Evolutionary conservation across 2,888 invertebrate genomes (phyloP).

Genomic region (Mycogona germanica): DNA sequence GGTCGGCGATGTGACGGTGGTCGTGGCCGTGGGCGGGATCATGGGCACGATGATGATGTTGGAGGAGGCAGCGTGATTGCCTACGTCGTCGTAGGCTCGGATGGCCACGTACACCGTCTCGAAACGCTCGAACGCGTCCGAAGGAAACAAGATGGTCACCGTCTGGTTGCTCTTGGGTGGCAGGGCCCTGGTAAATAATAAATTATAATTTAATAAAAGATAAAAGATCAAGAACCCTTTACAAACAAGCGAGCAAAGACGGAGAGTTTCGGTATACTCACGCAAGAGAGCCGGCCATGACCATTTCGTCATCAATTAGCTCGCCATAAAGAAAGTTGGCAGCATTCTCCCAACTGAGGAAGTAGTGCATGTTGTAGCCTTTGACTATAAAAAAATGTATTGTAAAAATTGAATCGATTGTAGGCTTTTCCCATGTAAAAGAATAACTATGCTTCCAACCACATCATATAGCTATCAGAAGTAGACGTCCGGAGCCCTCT

Average conservation of each 20-base stretch:
- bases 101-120: background rate
- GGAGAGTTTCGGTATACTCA: too few species aligned
- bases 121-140: background rate
- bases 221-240: too few species aligned
- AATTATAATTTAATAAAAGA: too few species aligned
- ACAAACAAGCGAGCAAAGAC: too few species aligned
- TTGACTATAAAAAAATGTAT: background rate
- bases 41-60: constrained; percentile 1
- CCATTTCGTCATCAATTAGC: background rate
- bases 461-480: too few species aligned
- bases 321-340: background rate
- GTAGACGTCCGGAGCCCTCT: too few species aligned
- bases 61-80: background rate
- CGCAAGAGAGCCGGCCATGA: background rate
- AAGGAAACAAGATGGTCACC: background rate
- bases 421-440: too few species aligned
- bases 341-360: background rate
- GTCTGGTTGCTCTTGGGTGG: background rate
- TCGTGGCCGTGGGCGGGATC: background rate
- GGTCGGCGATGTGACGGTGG: background rate
- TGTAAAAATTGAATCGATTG: background rate
- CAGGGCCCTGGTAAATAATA: too few species aligned
- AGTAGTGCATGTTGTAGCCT: background rate
- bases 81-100: constrained; percentile 2
- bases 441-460: too few species aligned